A percentile compares a stretch with the other conserved stretches of the same genome.
Conservation (phyloP, 1,140 invertebrate species). For the Chelonus insularis region DNA sequence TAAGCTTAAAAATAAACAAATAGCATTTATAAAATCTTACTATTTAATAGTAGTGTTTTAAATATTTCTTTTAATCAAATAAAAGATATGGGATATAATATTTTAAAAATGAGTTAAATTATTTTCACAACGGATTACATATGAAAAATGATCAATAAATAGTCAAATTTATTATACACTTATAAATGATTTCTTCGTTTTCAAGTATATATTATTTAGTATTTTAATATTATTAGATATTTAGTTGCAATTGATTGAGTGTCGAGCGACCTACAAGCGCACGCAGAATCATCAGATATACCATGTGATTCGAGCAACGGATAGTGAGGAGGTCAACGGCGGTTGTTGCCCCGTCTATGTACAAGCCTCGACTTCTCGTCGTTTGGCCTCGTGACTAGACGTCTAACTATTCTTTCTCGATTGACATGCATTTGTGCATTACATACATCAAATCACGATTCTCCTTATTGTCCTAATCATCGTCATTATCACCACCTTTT, state of each 20-base stretch:
- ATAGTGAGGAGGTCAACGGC: constrained; percentile 42
- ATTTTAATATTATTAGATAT: not conserved
- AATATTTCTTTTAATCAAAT: too few relatives aligned
- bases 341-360: constrained; percentile 43
- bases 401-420: constrained; percentile 15
- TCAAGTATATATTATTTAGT: too few relatives aligned
- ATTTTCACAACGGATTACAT: too few relatives aligned
- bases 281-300: constrained; percentile 28
- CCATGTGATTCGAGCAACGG: constrained; percentile 22
- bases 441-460: not conserved
- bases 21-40: too few relatives aligned
- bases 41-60: too few relatives aligned
- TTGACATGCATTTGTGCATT: constrained; percentile 1
- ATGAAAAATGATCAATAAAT: too few relatives aligned
- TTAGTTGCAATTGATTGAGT: constrained; percentile 1
- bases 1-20: too few relatives aligned
- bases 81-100: too few relatives aligned
- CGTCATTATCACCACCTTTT: not conserved
- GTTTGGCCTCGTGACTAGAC: constrained; percentile 32
- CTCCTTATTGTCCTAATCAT: too few relatives aligned
- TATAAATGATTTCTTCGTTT: too few relatives aligned
- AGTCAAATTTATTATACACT: too few relatives aligned
- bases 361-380: constrained; percentile 23
- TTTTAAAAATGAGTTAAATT: too few relatives aligned
- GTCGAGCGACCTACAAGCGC: constrained; percentile 27